phyloP scores from a whole-genome alignment of 2,797 vertebrate genomes.

The Peromyscus eremicus region DNA sequence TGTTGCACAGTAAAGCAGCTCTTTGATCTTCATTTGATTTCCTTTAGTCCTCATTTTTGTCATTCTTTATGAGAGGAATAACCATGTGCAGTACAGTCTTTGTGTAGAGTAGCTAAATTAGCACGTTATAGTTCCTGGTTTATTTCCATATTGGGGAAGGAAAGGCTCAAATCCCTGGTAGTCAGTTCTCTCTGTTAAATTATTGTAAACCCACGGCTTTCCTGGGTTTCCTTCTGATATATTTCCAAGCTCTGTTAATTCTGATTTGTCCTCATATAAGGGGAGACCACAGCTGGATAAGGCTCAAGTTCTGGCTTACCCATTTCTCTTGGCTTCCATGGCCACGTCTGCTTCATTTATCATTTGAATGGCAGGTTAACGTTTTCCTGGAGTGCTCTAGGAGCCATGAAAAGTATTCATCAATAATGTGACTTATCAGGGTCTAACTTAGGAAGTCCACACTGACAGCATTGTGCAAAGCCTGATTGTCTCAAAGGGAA shows the following conservation, averaged over 20 bases:
- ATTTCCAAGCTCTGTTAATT: background rate
- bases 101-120: background rate
- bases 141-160: background rate
- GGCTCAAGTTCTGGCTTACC: background rate
- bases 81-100: background rate
- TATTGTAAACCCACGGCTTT: background rate
- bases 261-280: background rate
- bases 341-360: slow-evolving; percentile 18
- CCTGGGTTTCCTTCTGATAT: background rate
- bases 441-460: slow-evolving; percentile 27
- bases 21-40: background rate
- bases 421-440: background rate
- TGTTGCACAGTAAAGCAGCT: background rate
- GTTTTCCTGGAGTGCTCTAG: slow-evolving; percentile 2
- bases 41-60: background rate
- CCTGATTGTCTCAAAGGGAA: background rate
- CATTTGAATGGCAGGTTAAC: slow-evolving; percentile 47
- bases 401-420: slow-evolving; percentile 6
- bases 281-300: background rate
- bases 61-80: background rate
- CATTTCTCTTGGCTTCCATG: slow-evolving; percentile 26
- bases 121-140: background rate
- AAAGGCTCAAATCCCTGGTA: background rate
- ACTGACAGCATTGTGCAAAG: background rate
- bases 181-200: background rate